A percentile compares a stretch with the other conserved stretches of the same genome.
Conservation (phyloP, 30 jellyfish, hydroid and myxozoan genomes). For the Chironex yamaguchii region DNA sequence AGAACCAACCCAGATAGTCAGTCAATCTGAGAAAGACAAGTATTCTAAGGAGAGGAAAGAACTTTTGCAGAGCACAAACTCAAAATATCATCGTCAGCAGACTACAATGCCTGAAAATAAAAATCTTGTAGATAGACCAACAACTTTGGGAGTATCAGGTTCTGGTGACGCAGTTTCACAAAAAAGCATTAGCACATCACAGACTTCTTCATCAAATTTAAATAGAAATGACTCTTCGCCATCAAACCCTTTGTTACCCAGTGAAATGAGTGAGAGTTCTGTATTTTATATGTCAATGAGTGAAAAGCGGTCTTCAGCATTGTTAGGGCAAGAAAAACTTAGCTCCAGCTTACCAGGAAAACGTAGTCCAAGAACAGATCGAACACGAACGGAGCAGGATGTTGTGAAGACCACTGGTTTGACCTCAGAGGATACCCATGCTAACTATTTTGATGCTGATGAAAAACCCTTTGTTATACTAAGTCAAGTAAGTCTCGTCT, state of each 20-base stretch:
- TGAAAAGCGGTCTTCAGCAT: background rate
- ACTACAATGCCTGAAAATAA: background rate
- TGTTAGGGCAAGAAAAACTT: background rate
- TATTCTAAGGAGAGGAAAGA: background rate
- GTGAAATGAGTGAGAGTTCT: background rate
- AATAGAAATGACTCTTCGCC: background rate
- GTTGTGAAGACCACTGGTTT: background rate
- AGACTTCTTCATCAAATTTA: too few species aligned
- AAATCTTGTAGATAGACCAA: background rate
- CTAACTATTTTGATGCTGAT: background rate
- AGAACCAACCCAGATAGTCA: background rate
- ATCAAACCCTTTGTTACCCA: background rate
- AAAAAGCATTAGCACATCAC: too few species aligned
- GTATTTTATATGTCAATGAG: background rate
- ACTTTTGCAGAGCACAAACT: background rate
- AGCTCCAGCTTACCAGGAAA: background rate
- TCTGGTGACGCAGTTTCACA: background rate
- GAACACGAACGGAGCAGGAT: background rate
- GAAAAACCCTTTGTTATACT: conserved; percentile 81
- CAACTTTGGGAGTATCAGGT: background rate
- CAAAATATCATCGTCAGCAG: background rate
- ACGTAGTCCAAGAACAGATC: background rate
- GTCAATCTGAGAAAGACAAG: background rate
- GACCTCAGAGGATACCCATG: background rate
- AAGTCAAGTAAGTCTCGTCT: conserved; percentile 90